These are phyloP conservation scores for Picus viridis DNA, from an alignment of 2,797 vertebrate genomes.

Conservation along the genomic window DNA sequence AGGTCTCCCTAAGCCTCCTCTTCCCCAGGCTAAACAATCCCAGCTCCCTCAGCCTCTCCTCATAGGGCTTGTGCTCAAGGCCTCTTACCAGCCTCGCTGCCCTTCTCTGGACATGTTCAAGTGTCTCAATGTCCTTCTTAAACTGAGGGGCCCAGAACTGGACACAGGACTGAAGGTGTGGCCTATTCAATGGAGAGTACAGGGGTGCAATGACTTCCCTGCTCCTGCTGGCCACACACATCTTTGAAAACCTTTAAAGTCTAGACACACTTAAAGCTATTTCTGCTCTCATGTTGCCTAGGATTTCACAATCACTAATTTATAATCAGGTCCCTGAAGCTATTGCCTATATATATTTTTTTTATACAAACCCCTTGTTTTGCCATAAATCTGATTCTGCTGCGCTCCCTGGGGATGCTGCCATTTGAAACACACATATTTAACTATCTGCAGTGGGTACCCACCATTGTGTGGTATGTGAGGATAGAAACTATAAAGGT, in stretches of 20 bases:
- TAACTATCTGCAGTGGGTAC: not conserved
- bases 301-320: not conserved
- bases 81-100: no score
- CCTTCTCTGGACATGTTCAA: no score
- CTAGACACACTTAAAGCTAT: not conserved
- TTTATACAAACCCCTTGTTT: not conserved
- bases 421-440: not conserved
- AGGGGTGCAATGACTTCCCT: no score
- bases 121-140: no score
- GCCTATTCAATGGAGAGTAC: no score
- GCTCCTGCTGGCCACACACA: not conserved
- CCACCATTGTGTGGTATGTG: not conserved
- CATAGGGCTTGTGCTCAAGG: no score
- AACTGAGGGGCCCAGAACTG: no score
- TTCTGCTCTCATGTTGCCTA: not conserved
- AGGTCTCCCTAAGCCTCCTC: no score
- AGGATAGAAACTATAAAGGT: not conserved
- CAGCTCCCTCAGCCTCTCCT: no score
- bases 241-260: not conserved
- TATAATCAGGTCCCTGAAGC: not conserved
- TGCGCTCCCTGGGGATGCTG: not conserved
- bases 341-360: not conserved
- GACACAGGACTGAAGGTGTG: no score
- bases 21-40: no score
- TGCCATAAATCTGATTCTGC: not conserved